Evolutionary conservation across 2,888 invertebrate species (phyloP).

Genomic region (Notodonta ziczac): DNA sequence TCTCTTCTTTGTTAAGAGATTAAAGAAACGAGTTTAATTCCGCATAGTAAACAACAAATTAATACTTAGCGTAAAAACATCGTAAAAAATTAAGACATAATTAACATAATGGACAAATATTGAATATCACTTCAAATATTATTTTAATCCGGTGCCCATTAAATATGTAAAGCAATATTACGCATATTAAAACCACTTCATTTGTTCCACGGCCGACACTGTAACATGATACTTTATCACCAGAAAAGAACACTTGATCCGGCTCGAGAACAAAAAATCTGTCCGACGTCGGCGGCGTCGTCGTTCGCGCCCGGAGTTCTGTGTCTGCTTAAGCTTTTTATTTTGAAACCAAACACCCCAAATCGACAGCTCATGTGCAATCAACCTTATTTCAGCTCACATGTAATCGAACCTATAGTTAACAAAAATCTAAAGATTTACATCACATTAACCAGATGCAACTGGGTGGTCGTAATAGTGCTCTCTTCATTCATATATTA

Average conservation of each 20-base stretch:
- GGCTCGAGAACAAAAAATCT: constrained; percentile 48
- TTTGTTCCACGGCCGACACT: constrained; percentile 39
- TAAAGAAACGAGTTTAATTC: constrained; percentile 1
- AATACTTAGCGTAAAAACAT: not conserved
- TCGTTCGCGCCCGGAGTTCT: constrained; percentile 41
- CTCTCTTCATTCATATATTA: constrained; percentile 29
- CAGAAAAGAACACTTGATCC: constrained; percentile 46
- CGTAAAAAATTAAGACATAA: not conserved
- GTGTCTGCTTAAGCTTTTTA: constrained; percentile 53
- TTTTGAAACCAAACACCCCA: constrained; percentile 58
- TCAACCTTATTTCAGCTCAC: constrained; percentile 37
- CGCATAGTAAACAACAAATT: not conserved
- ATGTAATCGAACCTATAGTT: constrained; percentile 36
- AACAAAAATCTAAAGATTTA: constrained; percentile 19
- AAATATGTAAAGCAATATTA: constrained; percentile 33
- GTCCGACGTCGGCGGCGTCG: constrained; percentile 28
- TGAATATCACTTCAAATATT: constrained; percentile 15
- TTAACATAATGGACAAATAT: constrained; percentile 1
- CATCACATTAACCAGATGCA: constrained; percentile 20
- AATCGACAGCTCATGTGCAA: constrained; percentile 62
- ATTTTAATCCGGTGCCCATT: constrained; percentile 14
- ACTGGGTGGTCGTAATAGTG: constrained; percentile 24
- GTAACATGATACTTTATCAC: constrained; percentile 60
- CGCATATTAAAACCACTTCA: constrained; percentile 36
- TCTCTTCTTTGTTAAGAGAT: constrained; percentile 8